Base-by-base conservation (phyloP, 2,888 invertebrate species). In the Coelinius sp. region DNA sequence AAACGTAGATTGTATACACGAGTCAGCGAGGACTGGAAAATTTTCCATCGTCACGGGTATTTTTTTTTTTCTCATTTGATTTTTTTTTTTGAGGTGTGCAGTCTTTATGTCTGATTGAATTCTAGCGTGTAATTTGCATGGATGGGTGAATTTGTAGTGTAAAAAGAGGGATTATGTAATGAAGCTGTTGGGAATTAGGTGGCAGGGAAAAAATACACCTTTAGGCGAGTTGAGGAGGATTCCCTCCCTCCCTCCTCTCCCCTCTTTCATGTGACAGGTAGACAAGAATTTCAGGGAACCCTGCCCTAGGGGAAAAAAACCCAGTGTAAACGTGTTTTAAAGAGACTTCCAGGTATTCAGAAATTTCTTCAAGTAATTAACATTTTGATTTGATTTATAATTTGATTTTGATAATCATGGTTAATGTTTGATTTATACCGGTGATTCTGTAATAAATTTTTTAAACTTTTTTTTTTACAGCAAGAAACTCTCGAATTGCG, bases 91-190 rank as follows among this genome's bases (percentile, higher is more conserved):
- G 24, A 56, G 25, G 41, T 38, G 35, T 12, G 24, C 20, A 38
- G 8, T 62, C 17, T n/a, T n/a, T 20, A n/a, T 20, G 8, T 10
- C 24, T 25, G 24, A 38, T 25, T 41, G 31, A 14, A 59, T 59
- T 68, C 14, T 59, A 10, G 17, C n/a, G 56, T 35, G 56, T 52
- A 59, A 41, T 70, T 70, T 44, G 65, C 59, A 56, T 41, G 63
- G 14, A 22, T 31, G 53, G 56, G 27, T 70, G 22, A 46, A 25
- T 25, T 59, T 41, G 22, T 49, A 59, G 65, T 70, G 56, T 7
- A 52, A 56, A 44, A 59, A 66, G n/a, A 27, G 8, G 35, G 10
- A 31, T 70, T 70, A 70, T 59, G 31, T 70, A 70, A 70, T 27
- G n/a, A n/a, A n/a, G 20, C 27, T 17, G 35, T 59, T 41, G 22